Percentiles rank a stretch among this genome's conserved stretches.
phyloP scores from a whole-genome alignment of 2,888 invertebrate species.

The Eubasilissa splendida region DNA sequence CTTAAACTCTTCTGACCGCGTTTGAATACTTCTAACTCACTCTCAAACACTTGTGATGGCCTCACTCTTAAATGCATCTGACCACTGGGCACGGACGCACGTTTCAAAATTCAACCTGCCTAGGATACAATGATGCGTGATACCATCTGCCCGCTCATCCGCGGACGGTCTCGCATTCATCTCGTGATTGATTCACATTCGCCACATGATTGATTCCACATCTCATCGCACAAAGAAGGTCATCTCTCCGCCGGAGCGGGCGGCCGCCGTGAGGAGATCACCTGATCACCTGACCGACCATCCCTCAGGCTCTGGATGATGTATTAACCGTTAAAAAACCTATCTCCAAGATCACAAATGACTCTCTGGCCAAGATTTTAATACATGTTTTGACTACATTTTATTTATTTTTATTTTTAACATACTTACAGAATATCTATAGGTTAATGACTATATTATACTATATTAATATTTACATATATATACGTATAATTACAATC shows the following conservation, averaged over 20 bases:
- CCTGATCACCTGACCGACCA: conserved; percentile 15
- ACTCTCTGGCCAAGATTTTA: conserved; percentile 8
- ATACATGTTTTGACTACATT: not conserved
- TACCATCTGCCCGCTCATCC: conserved; percentile 8
- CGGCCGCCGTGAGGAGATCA: conserved; percentile 32
- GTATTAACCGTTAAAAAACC: conserved; percentile 46
- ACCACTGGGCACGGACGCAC: too few species aligned
- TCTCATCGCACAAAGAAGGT: conserved; percentile 40
- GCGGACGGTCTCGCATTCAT: not conserved
- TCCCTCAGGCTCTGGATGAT: conserved; percentile 48
- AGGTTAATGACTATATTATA: too few species aligned
- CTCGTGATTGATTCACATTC: conserved; percentile 51
- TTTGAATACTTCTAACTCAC: too few species aligned
- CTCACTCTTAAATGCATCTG: too few species aligned
- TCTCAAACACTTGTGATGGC: too few species aligned
- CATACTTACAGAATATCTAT: too few species aligned
- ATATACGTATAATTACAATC: too few species aligned
- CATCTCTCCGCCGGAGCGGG: conserved; percentile 29
- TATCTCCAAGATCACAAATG: conserved; percentile 45
- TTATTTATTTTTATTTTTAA: too few species aligned
- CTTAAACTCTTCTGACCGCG: too few species aligned
- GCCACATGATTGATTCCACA: conserved; percentile 49
- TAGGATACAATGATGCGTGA: not conserved
- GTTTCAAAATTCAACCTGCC: not conserved
- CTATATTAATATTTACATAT: too few species aligned